Conservation (phyloP, 2,113 vertebrate species). For the Gila orcuttii region DNA sequence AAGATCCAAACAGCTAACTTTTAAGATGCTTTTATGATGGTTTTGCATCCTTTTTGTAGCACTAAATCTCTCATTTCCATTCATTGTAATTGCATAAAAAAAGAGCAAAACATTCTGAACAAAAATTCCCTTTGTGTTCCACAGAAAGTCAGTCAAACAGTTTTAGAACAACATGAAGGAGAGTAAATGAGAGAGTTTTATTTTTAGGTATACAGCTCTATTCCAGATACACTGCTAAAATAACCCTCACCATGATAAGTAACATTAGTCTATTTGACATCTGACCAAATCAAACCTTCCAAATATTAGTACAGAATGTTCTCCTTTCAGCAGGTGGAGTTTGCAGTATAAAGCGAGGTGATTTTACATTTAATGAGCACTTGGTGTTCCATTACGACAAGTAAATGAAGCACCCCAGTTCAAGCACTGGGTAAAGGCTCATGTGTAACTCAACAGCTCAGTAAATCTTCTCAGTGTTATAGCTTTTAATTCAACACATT, state of each 20-base stretch:
- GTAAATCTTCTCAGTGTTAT: neutral
- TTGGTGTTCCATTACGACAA: slow-evolving; percentile 61
- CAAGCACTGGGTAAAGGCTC: slow-evolving; percentile 54
- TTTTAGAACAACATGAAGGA: neutral
- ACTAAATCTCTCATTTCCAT: neutral
- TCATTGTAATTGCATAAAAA: neutral
- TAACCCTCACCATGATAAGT: slow-evolving; percentile 46
- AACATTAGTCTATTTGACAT: slow-evolving; percentile 44
- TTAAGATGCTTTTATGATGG: neutral
- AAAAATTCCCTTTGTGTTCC: neutral
- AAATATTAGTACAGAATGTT: slow-evolving; percentile 58
- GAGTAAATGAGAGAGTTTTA: neutral
- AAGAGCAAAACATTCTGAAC: neutral
- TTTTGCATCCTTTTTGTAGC: neutral
- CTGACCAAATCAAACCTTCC: slow-evolving; percentile 47
- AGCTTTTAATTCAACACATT: neutral
- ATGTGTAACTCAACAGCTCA: neutral
- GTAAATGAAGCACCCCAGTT: slow-evolving; percentile 65
- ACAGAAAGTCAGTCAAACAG: neutral
- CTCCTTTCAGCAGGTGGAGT: slow-evolving; percentile 63
- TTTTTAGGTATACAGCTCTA: no score
- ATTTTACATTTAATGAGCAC: slow-evolving; percentile 71
- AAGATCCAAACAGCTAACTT: neutral
- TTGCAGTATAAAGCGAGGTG: slow-evolving; percentile 47
- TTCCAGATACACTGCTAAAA: slow-evolving; percentile 49